Evolutionary conservation across 2,888 invertebrate genomes (phyloP).

Genomic region (Aleiodes leptofemur): DNA sequence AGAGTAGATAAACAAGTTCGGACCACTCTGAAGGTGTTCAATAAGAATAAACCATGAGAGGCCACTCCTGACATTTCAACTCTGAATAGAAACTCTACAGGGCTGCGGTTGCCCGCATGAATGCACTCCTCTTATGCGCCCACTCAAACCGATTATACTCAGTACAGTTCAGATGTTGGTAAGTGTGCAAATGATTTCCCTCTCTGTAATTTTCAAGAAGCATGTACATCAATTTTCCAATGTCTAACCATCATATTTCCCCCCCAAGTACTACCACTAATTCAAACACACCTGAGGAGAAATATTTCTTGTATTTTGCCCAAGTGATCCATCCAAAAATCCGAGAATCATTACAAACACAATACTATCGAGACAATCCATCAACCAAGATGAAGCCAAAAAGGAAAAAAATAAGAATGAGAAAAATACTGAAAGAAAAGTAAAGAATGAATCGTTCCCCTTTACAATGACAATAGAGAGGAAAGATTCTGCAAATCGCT

Average conservation of each 20-base stretch:
- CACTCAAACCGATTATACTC: slow-evolving; percentile 31
- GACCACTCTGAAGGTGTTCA: background rate
- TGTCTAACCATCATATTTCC: too few relatives aligned
- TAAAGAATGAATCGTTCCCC: slow-evolving; percentile 4
- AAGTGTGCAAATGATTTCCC: slow-evolving; percentile 27
- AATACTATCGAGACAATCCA: too few relatives aligned
- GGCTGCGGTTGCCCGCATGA: slow-evolving; percentile 23
- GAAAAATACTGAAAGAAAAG: background rate
- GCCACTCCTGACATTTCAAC: slow-evolving; percentile 33
- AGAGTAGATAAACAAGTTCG: slow-evolving; percentile 8
- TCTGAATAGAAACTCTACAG: slow-evolving; percentile 22
- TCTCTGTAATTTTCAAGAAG: slow-evolving; percentile 24
- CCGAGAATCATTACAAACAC: too few relatives aligned
- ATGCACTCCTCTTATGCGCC: slow-evolving; percentile 23
- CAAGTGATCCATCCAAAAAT: too few relatives aligned
- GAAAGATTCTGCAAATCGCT: slow-evolving; percentile 11
- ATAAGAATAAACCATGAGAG: slow-evolving; percentile 29
- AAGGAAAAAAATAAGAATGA: too few relatives aligned
- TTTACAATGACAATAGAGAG: slow-evolving; percentile 6
- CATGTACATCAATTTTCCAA: background rate
- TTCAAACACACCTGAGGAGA: too few relatives aligned
- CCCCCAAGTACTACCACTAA: too few relatives aligned
- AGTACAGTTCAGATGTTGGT: slow-evolving; percentile 8
- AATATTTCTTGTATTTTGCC: too few relatives aligned
- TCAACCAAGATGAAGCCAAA: too few relatives aligned